Conservation (phyloP, 1,140 invertebrate genomes). For the Lineus longissimus region DNA sequence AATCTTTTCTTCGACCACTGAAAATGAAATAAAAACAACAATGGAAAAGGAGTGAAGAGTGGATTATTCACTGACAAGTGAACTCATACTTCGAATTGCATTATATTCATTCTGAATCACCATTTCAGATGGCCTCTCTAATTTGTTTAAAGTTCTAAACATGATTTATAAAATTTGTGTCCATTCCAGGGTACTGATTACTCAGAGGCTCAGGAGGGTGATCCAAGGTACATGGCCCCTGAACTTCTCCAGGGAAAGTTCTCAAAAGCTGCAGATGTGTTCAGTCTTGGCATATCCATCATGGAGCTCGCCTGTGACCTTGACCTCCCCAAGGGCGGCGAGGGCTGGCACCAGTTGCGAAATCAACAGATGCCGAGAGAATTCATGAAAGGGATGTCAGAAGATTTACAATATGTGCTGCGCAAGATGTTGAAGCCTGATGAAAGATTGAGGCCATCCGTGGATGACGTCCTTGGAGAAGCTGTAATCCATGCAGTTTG, state of each 20-base stretch:
- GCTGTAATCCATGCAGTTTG: background rate
- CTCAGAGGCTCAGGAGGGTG: conserved; percentile 66
- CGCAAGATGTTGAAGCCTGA: conserved; percentile 61
- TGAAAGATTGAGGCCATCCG: conserved; percentile 56
- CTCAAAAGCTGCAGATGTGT: conserved; percentile 59
- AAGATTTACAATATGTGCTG: conserved; percentile 59
- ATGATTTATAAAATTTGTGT: background rate
- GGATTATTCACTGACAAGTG: background rate
- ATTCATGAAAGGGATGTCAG: conserved; percentile 55
- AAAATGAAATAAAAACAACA: background rate
- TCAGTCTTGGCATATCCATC: conserved; percentile 69
- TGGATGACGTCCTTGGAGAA: conserved; percentile 43
- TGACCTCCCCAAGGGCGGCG: conserved; percentile 66
- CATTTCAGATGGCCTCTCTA: too few species aligned
- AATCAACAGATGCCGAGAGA: conserved; percentile 55
- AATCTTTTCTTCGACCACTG: background rate
- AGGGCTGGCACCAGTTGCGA: conserved; percentile 67
- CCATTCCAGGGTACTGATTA: conserved; percentile 50
- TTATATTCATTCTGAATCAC: too few species aligned
- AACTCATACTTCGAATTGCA: too few species aligned
- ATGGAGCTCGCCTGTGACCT: conserved; percentile 70
- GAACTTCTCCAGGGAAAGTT: conserved; percentile 67
- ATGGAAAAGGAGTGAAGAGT: background rate
- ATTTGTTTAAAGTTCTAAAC: too few species aligned
- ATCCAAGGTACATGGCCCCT: conserved; percentile 71